Base-by-base conservation (phyloP, 53 echinoderm and acorn worm species). In the Paelopatides confundens region DNA sequence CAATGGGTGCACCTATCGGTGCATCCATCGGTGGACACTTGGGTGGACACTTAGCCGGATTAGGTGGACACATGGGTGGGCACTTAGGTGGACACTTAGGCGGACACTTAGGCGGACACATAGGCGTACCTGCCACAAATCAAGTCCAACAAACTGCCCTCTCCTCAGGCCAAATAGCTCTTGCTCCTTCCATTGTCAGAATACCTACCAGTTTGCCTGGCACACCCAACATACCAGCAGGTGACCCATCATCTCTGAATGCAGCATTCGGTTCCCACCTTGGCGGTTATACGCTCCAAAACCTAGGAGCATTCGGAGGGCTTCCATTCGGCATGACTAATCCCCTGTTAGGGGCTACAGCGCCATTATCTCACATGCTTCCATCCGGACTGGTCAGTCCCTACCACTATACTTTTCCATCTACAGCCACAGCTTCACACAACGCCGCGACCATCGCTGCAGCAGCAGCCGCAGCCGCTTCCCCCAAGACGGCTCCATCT, bases 301-400 rank as follows among this genome's bases (percentile, higher is more conserved):
- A 89, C 43, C 62, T 93, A 24, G 62, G 87, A 62, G 71, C 92
- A 63, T 69, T 93, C 11, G 86, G 92, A 49, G 87, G 87, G 74
- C 37, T 96, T 21, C 91, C 83, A 34, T 66, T 96, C 12, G 93
- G 94, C 12, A 93, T 91, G 78, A 91, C 87, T 21, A 95, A 93
- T 65, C 93, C 91, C 14, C 71, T 96, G 70, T 82, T 93, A 70
- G 93, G 93, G 39, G 95, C 95, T 24, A 96, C 93, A 11, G 95
- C 96, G 62, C 93, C 91, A 5, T 78, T 90, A 67, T 66, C 92
- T 50, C 91, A 90, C 86, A 89, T 96, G 86, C 86, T 95, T 89
- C 90, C 98, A 65, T 91, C 94, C 35, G 92, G 98, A 62, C 81
- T 97, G 84, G 86, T 95, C 71, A 95, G 95, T 85, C 88, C 95